Base-by-base conservation (phyloP, 2,888 invertebrate genomes). In the Melieria omissa region DNA sequence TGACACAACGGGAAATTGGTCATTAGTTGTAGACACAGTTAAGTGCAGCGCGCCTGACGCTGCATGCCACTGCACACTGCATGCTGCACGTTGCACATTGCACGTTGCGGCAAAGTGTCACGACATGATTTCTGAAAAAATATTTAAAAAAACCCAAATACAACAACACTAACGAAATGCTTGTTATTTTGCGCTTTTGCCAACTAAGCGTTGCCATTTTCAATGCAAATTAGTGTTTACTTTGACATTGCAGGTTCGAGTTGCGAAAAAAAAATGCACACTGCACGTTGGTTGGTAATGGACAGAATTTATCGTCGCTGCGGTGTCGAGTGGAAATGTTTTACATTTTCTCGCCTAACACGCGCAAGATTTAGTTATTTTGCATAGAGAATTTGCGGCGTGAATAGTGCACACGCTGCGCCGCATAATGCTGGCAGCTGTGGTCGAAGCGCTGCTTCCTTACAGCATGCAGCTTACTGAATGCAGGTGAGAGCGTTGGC, bases 1-100 rank as follows among this genome's bases (percentile, higher is more conserved):
- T 73, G 73, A 70, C 73, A 73, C 63, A 66, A 73, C 73, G 70
- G 73, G 66, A 73, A 73, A 73, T 73, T 73, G 73, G 70, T 70
- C 73, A 73, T 73, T 70, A 70, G 58, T 58, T 73, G 70, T 65
- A 72, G 69, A 65, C 68, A 69, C 60, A 55, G 54, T 68, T 52
- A 65, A 63, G 64, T 65, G 65, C 65, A 29, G 5, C 58, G 64
- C 41, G 12, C n/a, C n/a, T 52, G 41, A 0, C 9, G 14, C 54
- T 14, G 12, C 42, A n/a, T 57, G 29, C 45, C 65, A 46, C 46
- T 55, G 46, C 5, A 41, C 44, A 41, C 44, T n/a, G 44, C 5
- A 10, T 16, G 16, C 5, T 16, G 5, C 52, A 68, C 16, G 44
- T 44, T 52, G 41, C 9, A 65, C 42, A 57, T 55, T 62, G 52